Percentiles rank a stretch among this genome's conserved stretches.
phyloP scores from a whole-genome alignment of 2,888 invertebrate genomes.

The Metopia argyrocephala region DNA sequence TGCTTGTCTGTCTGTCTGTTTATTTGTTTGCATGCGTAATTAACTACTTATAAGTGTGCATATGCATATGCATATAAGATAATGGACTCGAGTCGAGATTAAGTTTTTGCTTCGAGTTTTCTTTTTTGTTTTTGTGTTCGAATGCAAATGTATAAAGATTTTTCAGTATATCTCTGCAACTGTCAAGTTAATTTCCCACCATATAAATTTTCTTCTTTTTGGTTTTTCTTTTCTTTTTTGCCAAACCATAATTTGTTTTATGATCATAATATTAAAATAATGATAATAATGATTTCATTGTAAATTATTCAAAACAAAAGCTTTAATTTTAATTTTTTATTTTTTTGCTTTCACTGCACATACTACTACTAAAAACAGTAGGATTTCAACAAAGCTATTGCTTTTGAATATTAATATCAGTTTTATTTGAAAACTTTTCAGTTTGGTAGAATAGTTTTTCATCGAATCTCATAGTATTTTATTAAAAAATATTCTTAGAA shows the following conservation, averaged over 20 bases:
- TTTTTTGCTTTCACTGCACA: constrained; percentile 33
- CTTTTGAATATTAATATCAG: too few relatives aligned
- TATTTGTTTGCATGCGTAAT: constrained; percentile 1
- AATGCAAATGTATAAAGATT: constrained; percentile 13
- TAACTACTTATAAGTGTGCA: neutral
- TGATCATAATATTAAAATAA: constrained; percentile 30
- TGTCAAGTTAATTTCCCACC: constrained; percentile 58
- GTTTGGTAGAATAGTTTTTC: too few relatives aligned
- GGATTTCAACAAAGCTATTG: too few relatives aligned
- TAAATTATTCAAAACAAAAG: constrained; percentile 2
- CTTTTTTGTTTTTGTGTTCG: constrained; percentile 4
- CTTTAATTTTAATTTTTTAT: neutral
- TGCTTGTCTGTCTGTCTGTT: neutral
- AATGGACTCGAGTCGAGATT: neutral
- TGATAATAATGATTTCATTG: neutral
- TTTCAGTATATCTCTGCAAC: constrained; percentile 23
- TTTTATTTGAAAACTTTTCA: too few relatives aligned
- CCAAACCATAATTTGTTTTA: constrained; percentile 30
- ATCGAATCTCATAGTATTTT: too few relatives aligned
- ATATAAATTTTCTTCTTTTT: constrained; percentile 6
- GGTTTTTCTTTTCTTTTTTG: constrained; percentile 13
- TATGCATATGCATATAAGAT: neutral
- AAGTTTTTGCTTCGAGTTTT: constrained; percentile 9
- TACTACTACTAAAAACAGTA: neutral
- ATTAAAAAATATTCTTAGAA: too few relatives aligned